Conservation (phyloP, 64 coral and sea anemone species). For the Trachythela sp. region DNA sequence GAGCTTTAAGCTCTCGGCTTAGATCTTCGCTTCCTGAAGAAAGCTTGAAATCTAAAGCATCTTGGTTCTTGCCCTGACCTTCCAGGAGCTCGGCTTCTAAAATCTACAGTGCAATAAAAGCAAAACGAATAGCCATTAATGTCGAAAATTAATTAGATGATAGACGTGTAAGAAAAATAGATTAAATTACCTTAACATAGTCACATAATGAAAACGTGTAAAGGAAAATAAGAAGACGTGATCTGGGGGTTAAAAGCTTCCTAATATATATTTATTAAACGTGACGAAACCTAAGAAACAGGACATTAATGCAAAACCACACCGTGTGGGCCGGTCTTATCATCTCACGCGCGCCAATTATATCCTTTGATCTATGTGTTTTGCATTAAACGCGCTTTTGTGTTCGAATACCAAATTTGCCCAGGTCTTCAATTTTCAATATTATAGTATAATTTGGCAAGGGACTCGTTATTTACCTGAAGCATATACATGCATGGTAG, state of each 20-base stretch:
- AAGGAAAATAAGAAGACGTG: too few species aligned
- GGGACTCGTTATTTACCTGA: not conserved
- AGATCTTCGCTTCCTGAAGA: constrained; percentile 8
- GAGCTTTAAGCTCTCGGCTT: constrained; percentile 9
- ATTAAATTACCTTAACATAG: not conserved
- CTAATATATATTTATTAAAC: too few species aligned
- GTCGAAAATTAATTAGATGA: not conserved
- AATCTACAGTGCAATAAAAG: not conserved
- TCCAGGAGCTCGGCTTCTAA: constrained; percentile 12
- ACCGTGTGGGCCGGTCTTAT: not conserved
- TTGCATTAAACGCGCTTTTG: not conserved
- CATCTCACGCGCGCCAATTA: not conserved
- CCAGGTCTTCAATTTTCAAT: not conserved
- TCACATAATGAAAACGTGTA: too few species aligned
- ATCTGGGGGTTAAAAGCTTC: too few species aligned
- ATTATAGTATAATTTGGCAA: too few species aligned
- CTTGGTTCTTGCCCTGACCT: constrained; percentile 9
- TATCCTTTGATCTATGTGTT: not conserved
- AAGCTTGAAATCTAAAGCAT: not conserved
- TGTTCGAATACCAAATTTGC: not conserved
- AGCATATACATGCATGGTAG: not conserved
- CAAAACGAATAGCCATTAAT: not conserved
- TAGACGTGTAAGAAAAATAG: not conserved
- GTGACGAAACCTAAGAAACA: too few species aligned
- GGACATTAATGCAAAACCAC: not conserved